Conservation (phyloP, 2,888 invertebrate species). For the Hypena proboscidalis region DNA sequence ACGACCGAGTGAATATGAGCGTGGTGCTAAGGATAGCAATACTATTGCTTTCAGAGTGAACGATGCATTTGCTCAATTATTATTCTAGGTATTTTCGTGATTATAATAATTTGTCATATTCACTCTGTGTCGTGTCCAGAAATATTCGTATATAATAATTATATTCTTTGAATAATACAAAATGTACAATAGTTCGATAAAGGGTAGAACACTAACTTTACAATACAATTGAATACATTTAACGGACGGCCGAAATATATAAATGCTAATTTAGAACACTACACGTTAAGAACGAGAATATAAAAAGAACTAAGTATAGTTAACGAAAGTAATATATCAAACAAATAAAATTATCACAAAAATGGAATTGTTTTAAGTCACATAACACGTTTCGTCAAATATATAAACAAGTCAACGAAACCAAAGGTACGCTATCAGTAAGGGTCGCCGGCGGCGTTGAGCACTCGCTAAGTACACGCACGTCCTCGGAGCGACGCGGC, state of each 20-base stretch:
- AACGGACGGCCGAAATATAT: conserved; percentile 41
- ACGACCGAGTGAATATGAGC: conserved; percentile 20
- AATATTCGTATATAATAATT: conserved; percentile 16
- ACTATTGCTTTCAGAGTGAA: neutral
- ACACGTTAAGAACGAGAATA: conserved; percentile 19
- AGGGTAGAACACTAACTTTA: conserved; percentile 21
- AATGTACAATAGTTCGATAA: conserved; percentile 33
- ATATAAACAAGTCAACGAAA: conserved; percentile 25
- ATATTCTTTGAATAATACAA: conserved; percentile 32
- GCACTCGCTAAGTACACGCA: conserved; percentile 23
- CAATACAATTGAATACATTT: conserved; percentile 34
- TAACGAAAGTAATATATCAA: conserved; percentile 11
- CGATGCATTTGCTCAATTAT: conserved; percentile 3
- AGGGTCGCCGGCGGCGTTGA: conserved; percentile 26
- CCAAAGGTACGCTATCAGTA: too few relatives aligned
- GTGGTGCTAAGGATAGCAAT: neutral
- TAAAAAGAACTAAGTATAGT: conserved; percentile 16
- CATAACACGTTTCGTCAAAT: conserved; percentile 20
- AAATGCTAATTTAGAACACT: conserved; percentile 36
- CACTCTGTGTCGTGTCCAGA: conserved; percentile 18
- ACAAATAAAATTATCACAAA: conserved; percentile 21
- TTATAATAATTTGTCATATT: conserved; percentile 16
- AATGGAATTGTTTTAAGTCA: conserved; percentile 25
- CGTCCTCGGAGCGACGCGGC: neutral
- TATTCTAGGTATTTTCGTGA: conserved; percentile 6